Conservation (phyloP, 2,888 invertebrate species). For the Anaspis maculata region DNA sequence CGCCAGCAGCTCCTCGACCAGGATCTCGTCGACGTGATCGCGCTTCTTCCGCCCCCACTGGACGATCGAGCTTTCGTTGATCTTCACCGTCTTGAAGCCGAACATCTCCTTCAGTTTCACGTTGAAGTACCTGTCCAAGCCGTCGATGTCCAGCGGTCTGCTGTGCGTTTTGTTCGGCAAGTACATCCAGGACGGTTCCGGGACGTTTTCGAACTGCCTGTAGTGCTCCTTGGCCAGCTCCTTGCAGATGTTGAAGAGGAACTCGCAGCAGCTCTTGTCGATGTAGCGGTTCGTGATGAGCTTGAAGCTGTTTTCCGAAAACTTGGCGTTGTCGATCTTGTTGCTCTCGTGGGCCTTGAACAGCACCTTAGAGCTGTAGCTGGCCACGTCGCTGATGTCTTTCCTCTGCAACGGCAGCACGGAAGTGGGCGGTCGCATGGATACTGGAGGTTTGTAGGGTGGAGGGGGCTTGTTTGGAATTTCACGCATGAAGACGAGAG, state of each 20-base stretch:
- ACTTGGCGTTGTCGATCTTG: slow-evolving; percentile 28
- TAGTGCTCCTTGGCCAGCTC: slow-evolving; percentile 49
- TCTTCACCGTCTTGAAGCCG: slow-evolving; percentile 45
- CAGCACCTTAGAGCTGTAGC: slow-evolving; percentile 42
- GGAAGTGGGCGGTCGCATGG: slow-evolving; percentile 28
- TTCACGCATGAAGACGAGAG: slow-evolving; percentile 53
- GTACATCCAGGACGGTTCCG: slow-evolving; percentile 48
- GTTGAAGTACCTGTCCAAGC: slow-evolving; percentile 45
- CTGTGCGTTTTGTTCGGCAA: slow-evolving; percentile 37
- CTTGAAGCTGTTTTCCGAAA: slow-evolving; percentile 32
- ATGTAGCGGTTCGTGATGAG: slow-evolving; percentile 29
- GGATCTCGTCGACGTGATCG: slow-evolving; percentile 63
- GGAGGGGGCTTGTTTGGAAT: slow-evolving; percentile 71
- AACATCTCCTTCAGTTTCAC: slow-evolving; percentile 47
- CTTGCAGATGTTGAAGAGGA: slow-evolving; percentile 55
- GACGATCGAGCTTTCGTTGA: slow-evolving; percentile 50
- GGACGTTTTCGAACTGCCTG: slow-evolving; percentile 39
- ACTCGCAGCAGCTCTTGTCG: slow-evolving; percentile 47
- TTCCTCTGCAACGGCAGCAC: slow-evolving; percentile 43
- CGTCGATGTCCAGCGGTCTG: slow-evolving; percentile 43
- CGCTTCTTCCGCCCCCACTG: slow-evolving; percentile 57
- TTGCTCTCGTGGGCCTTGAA: slow-evolving; percentile 39
- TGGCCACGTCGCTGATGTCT: slow-evolving; percentile 43
- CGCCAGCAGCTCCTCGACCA: slow-evolving; percentile 60
- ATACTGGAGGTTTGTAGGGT: slow-evolving; percentile 59